Conservation (phyloP, 2,113 vertebrate species). For the Meleagris gallopavo region DNA sequence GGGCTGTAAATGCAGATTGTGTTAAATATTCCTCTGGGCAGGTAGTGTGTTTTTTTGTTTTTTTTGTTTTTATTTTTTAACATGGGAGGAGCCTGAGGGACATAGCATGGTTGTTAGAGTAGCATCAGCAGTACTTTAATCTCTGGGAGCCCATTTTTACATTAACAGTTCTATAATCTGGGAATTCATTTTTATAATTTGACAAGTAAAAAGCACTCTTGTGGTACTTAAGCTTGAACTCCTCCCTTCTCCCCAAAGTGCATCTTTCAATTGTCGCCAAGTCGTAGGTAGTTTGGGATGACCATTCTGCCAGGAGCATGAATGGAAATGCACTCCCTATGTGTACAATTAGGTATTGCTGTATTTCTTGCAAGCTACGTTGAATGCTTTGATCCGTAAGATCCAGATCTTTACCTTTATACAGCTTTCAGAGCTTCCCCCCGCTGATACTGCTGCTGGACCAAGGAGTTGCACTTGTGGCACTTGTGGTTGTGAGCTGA, state of each 20-base stretch:
- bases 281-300: background rate
- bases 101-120: background rate
- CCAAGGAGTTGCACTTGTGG: background rate
- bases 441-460: background rate
- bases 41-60: background rate
- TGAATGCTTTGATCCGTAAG: background rate
- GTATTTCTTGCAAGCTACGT: background rate
- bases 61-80: background rate
- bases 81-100: background rate
- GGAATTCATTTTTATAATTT: background rate
- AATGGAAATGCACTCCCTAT: background rate
- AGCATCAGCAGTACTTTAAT: background rate
- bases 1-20: background rate
- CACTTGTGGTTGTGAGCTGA: background rate
- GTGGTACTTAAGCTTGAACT: background rate
- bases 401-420: background rate
- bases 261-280: background rate
- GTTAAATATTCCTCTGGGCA: background rate
- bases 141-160: background rate
- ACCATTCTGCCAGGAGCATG: background rate
- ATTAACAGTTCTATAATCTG: background rate
- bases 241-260: background rate
- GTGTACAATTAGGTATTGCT: background rate
- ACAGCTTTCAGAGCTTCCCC: background rate
- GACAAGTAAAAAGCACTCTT: background rate